phyloP scores from a whole-genome alignment of 2,797 vertebrate species.

The Hapalemur alaotrensis region DNA sequence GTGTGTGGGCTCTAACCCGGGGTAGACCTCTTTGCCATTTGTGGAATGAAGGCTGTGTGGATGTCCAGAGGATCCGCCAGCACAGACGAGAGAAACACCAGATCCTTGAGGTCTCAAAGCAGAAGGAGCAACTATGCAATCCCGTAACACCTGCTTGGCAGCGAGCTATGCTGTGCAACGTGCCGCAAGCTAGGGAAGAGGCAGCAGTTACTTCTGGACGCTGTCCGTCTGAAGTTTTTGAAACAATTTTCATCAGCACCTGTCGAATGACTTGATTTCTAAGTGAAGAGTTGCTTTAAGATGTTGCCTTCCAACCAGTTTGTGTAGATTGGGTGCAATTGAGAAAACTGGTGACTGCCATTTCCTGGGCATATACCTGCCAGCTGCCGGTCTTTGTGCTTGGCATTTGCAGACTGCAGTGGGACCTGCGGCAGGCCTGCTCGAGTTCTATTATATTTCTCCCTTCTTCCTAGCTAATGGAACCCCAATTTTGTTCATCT shows the following conservation, averaged over 20 bases:
- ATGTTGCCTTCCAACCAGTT: background rate
- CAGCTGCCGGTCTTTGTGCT: too few species aligned
- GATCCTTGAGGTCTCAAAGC: background rate
- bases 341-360: background rate
- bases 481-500: background rate
- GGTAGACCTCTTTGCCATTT: background rate
- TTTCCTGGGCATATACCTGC: background rate
- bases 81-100: background rate
- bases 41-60: background rate
- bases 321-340: background rate
- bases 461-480: background rate
- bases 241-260: background rate
- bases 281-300: background rate
- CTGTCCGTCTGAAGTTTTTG: background rate
- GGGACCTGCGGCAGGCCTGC: background rate
- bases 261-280: background rate
- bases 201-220: background rate
- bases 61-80: background rate
- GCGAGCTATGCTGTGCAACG: background rate
- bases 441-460: background rate
- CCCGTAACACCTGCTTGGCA: background rate
- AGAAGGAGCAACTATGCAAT: background rate
- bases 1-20: background rate
- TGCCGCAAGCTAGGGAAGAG: background rate
- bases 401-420: background rate